Base-by-base conservation (phyloP, 2,797 vertebrate species). In the Austrolebias charrua region DNA sequence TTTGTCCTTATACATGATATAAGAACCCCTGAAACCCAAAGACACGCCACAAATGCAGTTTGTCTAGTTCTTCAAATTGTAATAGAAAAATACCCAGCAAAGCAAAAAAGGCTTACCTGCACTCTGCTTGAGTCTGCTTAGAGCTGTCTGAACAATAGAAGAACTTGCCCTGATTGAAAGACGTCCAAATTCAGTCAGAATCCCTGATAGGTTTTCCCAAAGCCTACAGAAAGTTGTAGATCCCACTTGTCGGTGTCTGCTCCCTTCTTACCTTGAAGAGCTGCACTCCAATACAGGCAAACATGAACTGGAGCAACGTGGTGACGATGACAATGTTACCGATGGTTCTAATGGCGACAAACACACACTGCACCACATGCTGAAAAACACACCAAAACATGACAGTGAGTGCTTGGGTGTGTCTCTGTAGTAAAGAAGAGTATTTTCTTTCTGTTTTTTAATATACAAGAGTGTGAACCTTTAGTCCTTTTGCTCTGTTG, bases 281-380 rank as follows among this genome's bases (percentile, higher is more conserved):
- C 60, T 99, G 98, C 14, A 99, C 98, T 80, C 98, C 98, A n/a
- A 99, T 98, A 88, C 98, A 99, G 77, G 98, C 98, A 6, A 99
- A 99, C 96, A 99, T 99, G 90, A 99, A 99, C 92, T 99, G 98
- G 71, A 99, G 94, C 88, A 99, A 84, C 0, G 97, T 96, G 80
- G 98, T 99, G 90, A 99, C 97, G 19, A 99, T 98, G 79, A 99
- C 97, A 1, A 99, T 99, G 88, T 99, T 99, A 64, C 98, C 98
- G 0, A 99, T 99, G 86, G 98, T 99, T 78, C 96, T 89, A 85
- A 99, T 98, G 71, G 98, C 98, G 1, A 99, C 98, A 70, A 99
- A 99, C 79, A 99, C 98, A 24, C 98, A 99, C 90, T 99, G 98
- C 55, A 99, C 98, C 60, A 99, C 98, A 15, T 99, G 98, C 98